Evolutionary conservation across 2,888 invertebrate genomes (phyloP).

Genomic region (Meghimatium bilineatum): DNA sequence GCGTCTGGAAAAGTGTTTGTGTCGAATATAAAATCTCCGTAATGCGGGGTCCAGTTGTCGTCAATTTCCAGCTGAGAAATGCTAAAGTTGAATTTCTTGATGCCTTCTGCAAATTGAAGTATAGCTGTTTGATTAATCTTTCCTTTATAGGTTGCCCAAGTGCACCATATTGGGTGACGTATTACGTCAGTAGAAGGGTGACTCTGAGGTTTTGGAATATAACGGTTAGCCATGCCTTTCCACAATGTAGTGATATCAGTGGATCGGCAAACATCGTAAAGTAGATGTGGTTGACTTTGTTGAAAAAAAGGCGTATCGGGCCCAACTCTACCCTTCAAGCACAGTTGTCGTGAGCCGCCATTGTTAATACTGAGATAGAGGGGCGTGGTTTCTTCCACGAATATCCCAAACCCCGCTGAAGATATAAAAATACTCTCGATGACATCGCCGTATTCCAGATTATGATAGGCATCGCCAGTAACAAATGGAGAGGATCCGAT

Average conservation of each 20-base stretch:
- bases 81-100: constrained; percentile 59
- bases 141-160: constrained; percentile 88
- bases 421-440: constrained; percentile 81
- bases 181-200: constrained; percentile 85
- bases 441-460: constrained; percentile 74
- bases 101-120: constrained; percentile 65
- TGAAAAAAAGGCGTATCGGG: constrained; percentile 64
- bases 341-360: constrained; percentile 71
- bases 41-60: constrained; percentile 89
- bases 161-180: constrained; percentile 90
- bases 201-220: constrained; percentile 82
- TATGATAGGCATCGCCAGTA: constrained; percentile 43
- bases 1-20: constrained; percentile 85
- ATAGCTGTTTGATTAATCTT: constrained; percentile 81
- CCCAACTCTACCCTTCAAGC: constrained; percentile 52
- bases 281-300: constrained; percentile 52
- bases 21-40: constrained; percentile 87
- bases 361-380: constrained; percentile 88
- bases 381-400: constrained; percentile 82
- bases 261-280: constrained; percentile 57
- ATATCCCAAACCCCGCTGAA: constrained; percentile 83
- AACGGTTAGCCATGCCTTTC: constrained; percentile 79
- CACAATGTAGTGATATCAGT: constrained; percentile 57
- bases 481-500: constrained; percentile 59
- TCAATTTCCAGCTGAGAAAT: constrained; percentile 84